Percentiles rank a stretch among this genome's conserved stretches.
Conservation (phyloP, 1,140 invertebrate genomes). For the Pseudomyrmex gracilis region DNA sequence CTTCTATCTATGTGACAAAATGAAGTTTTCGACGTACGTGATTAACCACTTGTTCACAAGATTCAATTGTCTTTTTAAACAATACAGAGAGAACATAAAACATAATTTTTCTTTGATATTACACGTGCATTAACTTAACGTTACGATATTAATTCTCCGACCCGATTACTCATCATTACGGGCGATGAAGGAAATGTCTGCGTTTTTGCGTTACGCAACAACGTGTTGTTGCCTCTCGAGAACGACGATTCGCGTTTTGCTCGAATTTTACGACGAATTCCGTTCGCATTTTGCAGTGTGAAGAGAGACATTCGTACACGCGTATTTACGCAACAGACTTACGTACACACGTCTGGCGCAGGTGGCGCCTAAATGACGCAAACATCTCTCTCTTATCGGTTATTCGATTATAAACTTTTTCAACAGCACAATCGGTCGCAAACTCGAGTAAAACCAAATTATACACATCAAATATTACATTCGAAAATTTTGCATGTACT, state of each 20-base stretch:
- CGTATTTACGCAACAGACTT: constrained; percentile 71
- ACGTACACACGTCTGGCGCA: constrained; percentile 56
- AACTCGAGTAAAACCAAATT: constrained; percentile 46
- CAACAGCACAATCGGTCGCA: constrained; percentile 62
- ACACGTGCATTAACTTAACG: too few species aligned
- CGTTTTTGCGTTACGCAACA: constrained; percentile 25
- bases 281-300: constrained; percentile 30
- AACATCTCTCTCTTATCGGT: constrained; percentile 70
- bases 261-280: constrained; percentile 54
- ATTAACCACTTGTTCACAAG: not conserved
- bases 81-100: too few species aligned
- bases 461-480: not conserved
- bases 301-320: constrained; percentile 8
- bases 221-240: constrained; percentile 16
- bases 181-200: not conserved
- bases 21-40: not conserved
- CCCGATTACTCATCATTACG: not conserved
- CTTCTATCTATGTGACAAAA: not conserved
- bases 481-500: not conserved
- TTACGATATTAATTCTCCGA: too few species aligned
- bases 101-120: not conserved
- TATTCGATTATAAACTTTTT: constrained; percentile 46
- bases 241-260: constrained; percentile 21
- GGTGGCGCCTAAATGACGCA: constrained; percentile 75
- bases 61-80: too few species aligned